Percentiles rank a stretch among this genome's conserved stretches.
Evolutionary conservation across 1,140 invertebrate species (phyloP).

Genomic region (Panulirus ornatus): DNA sequence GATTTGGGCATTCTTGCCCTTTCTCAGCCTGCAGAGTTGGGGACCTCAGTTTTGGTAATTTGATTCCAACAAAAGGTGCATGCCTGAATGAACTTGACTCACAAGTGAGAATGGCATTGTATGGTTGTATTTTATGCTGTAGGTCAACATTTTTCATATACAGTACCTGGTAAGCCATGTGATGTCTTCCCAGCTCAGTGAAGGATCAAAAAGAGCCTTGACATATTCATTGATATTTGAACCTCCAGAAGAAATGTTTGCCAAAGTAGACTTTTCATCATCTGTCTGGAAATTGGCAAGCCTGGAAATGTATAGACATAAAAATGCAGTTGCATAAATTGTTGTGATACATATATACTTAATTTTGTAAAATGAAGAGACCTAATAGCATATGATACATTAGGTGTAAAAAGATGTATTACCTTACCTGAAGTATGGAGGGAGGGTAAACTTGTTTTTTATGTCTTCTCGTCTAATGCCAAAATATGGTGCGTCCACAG

Average conservation of each 20-base stretch:
- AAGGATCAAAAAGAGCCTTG: slow-evolving; percentile 86
- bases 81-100: too few relatives aligned
- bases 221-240: slow-evolving; percentile 90
- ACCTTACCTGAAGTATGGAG: slow-evolving; percentile 84
- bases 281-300: slow-evolving; percentile 78
- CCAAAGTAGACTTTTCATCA: slow-evolving; percentile 69
- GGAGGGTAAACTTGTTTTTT: slow-evolving; percentile 90
- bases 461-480: slow-evolving; percentile 89
- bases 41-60: too few relatives aligned
- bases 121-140: too few relatives aligned
- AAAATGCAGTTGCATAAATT: too few relatives aligned
- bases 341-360: too few relatives aligned
- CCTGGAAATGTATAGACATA: slow-evolving; percentile 75
- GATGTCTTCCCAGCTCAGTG: slow-evolving; percentile 90
- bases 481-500: slow-evolving; percentile 93
- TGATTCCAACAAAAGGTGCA: too few relatives aligned
- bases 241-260: slow-evolving; percentile 77
- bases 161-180: slow-evolving; percentile 89
- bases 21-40: too few relatives aligned
- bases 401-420: not conserved
- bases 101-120: too few relatives aligned
- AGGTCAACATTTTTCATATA: too few relatives aligned
- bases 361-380: too few relatives aligned
- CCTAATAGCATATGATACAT: not conserved
- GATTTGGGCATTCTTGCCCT: too few relatives aligned